Evolutionary conservation across 2,113 vertebrate genomes (phyloP).

Genomic region (human (Homo sapiens)): DNA sequence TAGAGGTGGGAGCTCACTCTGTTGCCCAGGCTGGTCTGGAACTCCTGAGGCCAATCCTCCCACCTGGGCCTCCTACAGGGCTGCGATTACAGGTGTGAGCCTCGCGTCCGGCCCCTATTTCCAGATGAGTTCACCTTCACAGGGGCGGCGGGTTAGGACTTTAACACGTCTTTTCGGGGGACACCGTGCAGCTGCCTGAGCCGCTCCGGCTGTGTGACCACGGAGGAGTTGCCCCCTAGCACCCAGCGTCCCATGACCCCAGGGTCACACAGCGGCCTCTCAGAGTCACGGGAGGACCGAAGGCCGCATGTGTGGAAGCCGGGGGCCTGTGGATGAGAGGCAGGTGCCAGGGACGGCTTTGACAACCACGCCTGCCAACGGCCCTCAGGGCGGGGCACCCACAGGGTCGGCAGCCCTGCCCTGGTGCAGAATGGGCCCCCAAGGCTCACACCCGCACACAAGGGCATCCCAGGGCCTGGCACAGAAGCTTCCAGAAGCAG

Average conservation of each 20-base stretch:
- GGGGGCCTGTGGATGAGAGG: accelerated
- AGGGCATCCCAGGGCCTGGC: neutral
- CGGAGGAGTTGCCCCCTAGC: neutral
- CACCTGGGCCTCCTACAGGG: too few relatives aligned
- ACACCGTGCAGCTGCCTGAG: neutral
- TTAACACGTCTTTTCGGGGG: neutral
- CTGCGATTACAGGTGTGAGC: too few relatives aligned
- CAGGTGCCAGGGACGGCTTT: neutral
- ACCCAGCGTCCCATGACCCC: too few relatives aligned
- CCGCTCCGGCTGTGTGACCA: neutral
- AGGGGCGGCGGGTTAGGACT: too few relatives aligned
- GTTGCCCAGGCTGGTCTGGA: too few relatives aligned
- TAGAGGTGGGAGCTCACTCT: too few relatives aligned
- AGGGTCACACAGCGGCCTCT: neutral
- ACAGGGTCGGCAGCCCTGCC: too few relatives aligned
- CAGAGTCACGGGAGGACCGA: neutral
- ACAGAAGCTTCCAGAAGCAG: neutral
- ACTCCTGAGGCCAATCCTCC: too few relatives aligned
- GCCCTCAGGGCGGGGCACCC: neutral
- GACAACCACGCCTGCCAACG: neutral
- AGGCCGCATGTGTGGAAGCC: too few relatives aligned
- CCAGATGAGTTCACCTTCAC: neutral
- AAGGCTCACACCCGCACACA: neutral
- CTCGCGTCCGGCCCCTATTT: neutral
- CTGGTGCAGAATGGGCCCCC: neutral